Conservation (phyloP, 1,140 invertebrate genomes). For the Anastrepha obliqua region DNA sequence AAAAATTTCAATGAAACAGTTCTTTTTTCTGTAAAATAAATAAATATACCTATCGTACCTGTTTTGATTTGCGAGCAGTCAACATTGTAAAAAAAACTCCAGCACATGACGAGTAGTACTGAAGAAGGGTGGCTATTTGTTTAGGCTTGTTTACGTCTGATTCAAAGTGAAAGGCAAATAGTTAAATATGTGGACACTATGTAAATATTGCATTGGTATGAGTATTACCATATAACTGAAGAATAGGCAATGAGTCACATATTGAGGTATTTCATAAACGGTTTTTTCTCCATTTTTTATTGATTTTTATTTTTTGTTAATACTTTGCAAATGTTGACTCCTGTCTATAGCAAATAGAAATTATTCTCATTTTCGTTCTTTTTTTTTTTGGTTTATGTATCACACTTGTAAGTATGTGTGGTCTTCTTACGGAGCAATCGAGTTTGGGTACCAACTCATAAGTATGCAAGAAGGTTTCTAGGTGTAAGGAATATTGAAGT, state of each 20-base stretch:
- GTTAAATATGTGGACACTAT: constrained; percentile 11
- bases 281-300: not conserved
- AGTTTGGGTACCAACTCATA: not conserved
- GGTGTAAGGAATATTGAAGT: not conserved
- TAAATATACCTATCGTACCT: not conserved
- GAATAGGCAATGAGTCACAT: not conserved
- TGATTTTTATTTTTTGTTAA: not conserved
- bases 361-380: not conserved
- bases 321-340: not conserved
- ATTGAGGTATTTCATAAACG: not conserved
- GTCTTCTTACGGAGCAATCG: not conserved
- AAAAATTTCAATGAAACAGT: too few species aligned
- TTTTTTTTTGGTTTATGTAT: not conserved
- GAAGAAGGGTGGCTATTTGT: not conserved
- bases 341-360: not conserved
- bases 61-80: not conserved
- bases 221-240: not conserved
- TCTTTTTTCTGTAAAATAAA: not conserved
- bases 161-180: not conserved
- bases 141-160: not conserved
- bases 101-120: not conserved
- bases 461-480: not conserved
- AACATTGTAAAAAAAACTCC: not conserved
- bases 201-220: not conserved
- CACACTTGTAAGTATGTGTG: not conserved